Base-by-base conservation (phyloP, 2,113 vertebrate species). In the Marcusenius ussheri region DNA sequence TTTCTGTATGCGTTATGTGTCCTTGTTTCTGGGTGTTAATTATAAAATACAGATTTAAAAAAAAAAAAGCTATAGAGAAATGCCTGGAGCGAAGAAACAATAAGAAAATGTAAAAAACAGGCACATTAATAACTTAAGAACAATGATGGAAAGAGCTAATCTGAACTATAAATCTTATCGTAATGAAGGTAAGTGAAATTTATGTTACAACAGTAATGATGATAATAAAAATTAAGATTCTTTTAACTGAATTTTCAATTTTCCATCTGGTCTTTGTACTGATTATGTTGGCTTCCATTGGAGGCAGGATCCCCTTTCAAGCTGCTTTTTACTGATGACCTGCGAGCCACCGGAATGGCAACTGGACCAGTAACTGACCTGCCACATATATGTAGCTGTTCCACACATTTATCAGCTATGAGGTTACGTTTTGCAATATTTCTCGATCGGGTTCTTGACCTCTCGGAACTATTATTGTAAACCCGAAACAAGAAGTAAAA, bases 91-190 rank as follows among this genome's bases (percentile, higher is more conserved):
- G 27, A 47, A 85, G 39, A 47, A 85, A 47, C 35, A 46, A 53
- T 87, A 31, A 87, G 83, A 88, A 90, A 39, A 91, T 86, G 83
- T 88, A 83, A 91, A 70, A 88, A 92, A 89, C 53, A 89, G 49
- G 35, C 56, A 85, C 56, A 58, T 31, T 80, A n/a, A 24, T 24
- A 88, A 47, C 83, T 87, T 89, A 92, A 35, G 85, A 87, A 53
- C 21, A 50, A 5, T 27, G 85, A 27, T 35, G 27, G n/a, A 87
- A 19, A 53, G 27, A 87, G 50, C 47, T 87, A 31, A 87, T 87
- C 15, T 31, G 47, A 87, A 17, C 49, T 53, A n/a, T 86, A 47
- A 87, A 15, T 87, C 46, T 35, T 31, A 87, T 15, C 1, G 15
- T 53, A 51, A 87, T 53, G 42, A 87, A 31, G 1, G 49, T 53